phyloP scores from a whole-genome alignment of 1,140 invertebrate genomes.

The Rhopalosiphum padi region DNA sequence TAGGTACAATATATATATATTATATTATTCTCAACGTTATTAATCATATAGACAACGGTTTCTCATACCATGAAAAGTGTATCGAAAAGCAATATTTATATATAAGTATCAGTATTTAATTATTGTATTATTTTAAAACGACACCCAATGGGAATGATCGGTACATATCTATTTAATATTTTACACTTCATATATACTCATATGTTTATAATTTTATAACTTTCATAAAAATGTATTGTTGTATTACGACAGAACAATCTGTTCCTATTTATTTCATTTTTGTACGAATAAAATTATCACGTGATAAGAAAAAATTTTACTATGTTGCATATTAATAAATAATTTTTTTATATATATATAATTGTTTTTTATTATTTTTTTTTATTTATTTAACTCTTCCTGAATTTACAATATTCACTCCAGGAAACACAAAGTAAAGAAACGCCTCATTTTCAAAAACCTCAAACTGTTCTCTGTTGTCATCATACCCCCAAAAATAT shows the following conservation, averaged over 20 bases:
- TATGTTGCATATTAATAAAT: not conserved
- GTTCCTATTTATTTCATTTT: slow-evolving; percentile 15
- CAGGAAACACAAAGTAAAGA: no score
- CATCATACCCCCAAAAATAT: no score
- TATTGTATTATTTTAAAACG: not conserved
- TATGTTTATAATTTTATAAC: not conserved
- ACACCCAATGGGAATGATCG: not conserved
- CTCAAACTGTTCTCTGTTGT: not conserved
- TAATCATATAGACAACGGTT: not conserved
- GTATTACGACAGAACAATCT: slow-evolving; percentile 15
- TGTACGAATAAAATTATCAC: not conserved
- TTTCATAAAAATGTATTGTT: not conserved
- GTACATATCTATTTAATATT: not conserved
- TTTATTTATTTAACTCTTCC: not conserved
- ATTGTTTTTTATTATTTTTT: not conserved
- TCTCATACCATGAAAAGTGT: not conserved
- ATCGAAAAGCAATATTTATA: slow-evolving; percentile 32
- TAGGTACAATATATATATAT: not conserved
- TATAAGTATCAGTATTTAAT: not conserved
- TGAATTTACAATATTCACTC: no score
- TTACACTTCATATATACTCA: not conserved
- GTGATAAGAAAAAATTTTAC: not conserved
- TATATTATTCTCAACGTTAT: not conserved
- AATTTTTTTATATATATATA: not conserved
- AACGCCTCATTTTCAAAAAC: not conserved